Base-by-base conservation (phyloP, 2,113 vertebrate species). In the Cichladusa arquata region DNA sequence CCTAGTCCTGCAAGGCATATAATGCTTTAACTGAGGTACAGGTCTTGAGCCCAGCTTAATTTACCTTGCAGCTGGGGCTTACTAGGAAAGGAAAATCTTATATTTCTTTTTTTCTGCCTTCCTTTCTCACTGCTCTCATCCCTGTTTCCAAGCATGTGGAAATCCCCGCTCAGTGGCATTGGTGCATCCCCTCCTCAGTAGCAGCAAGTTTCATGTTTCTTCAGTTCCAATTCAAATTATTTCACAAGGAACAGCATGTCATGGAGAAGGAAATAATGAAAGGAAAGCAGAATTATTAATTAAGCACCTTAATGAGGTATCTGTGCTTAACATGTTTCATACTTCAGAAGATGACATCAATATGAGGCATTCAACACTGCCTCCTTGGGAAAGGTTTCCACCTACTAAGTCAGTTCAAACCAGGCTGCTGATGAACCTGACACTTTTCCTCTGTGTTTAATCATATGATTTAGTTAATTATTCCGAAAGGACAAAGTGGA, bases 151-250 rank as follows among this genome's bases (percentile, higher is more conserved):
- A 50, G 40, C 24, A 26, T 1, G 6, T 20, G 18, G 6, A 23
- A 15, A 22, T 34, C 1, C 3, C 9, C 2, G 18, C 13, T 50
- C 31, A 5, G 6, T 24, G 1, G 1, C 15, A 4, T 8, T 14
- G 4, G 19, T 44, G 38, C 16, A 5, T 18, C 3, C 14, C 14
- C 31, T 76, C 22, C 33, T 65, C 45, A n/a, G 33, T 0, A 65
- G 24, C n/a, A 47, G n/a, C 23, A 67, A 54, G 2, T 5, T 80
- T 61, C 47, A 16, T 8, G 19, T 66, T 74, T 26, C 29, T 84
- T 73, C 33, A 18, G 17, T 20, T 90, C 24, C 79, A 54, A 20
- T 79, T 78, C 81, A 64, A 62, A 34, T 38, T 29, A 67, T 3
- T 2, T 26, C 58, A n/a, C 11, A 47, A 91, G 24, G 19, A 89